Conservation (phyloP, 1,140 invertebrate genomes). For the Danaus melanippus region DNA sequence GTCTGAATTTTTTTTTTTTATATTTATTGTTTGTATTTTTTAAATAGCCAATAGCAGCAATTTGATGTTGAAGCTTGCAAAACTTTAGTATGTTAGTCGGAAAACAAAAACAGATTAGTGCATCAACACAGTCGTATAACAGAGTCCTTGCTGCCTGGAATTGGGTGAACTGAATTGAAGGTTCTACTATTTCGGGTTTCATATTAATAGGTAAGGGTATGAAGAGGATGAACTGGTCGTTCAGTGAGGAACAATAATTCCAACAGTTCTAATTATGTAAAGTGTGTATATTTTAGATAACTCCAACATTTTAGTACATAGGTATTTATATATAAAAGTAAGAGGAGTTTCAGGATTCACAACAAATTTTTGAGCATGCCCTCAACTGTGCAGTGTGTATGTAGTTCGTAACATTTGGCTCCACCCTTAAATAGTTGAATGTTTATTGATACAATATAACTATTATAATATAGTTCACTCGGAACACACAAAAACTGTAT, state of each 20-base stretch:
- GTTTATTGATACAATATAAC: too few species aligned
- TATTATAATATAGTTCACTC: too few species aligned
- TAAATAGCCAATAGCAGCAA: conserved; percentile 26
- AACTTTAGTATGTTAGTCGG: conserved; percentile 48
- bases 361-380: conserved; percentile 59
- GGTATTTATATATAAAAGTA: conserved; percentile 25
- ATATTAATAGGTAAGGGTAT: conserved; percentile 7
- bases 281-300: conserved; percentile 28
- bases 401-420: conserved; percentile 17
- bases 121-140: conserved; percentile 7
- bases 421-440: too few species aligned
- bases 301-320: conserved; percentile 24
- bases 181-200: conserved; percentile 4
- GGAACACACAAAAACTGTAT: too few species aligned
- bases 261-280: conserved; percentile 21
- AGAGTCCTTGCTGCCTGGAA: too few species aligned
- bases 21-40: conserved; percentile 1
- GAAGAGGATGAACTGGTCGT: neutral
- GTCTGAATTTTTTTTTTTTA: neutral
- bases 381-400: conserved; percentile 54
- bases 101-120: conserved; percentile 34
- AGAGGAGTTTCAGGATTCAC: conserved; percentile 35
- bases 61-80: conserved; percentile 44
- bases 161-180: too few species aligned
- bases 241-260: conserved; percentile 15